Evolutionary conservation across 2,888 invertebrate species (phyloP), one percentile per base, ranked within the genome.

Genomic region (Pammene fasciana): DNA sequence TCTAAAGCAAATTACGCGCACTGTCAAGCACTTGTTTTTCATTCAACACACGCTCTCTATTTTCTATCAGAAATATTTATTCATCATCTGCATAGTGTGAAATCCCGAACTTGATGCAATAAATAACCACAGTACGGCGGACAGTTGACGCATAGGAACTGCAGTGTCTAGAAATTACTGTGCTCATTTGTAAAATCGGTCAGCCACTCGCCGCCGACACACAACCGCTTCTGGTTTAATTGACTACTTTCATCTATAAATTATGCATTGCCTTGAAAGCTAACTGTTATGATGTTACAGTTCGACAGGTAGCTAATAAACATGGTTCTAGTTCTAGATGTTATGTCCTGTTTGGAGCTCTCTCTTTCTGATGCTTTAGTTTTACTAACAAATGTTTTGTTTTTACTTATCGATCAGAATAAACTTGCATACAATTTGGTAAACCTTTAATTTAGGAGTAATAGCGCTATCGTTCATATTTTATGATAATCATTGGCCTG

Each of bases 211-310:
- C 54, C 54, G 11, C 64, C 52, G 64, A 65, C 68, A 59, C 57
- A 50, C 48, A 64, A 45, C 64, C 57, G 64, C 64, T 59, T 68
- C 64, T 65, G 45, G 57, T 59, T 68, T 68, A 64, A 68, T 65
- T 65, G 50, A 62, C 61, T 62, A 65, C 68, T 68, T 68, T 68
- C 68, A 59, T 68, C 68, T 68, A 68, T 68, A 68, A 68, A 68
- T 68, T 68, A 68, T 68, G 68, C 64, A 68, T 68, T n/a, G 57
- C 64, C 64, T 68, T 68, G 64, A 68, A 68, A 65, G 64, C 68
- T 68, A 64, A 52, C 57, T 45, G 54, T 64, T 68, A 64, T 65
- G 57, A 65, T 65, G 64, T 57, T 64, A 48, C 50, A 36, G 64
- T 68, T 11, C 36, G 52, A 54, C 64, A 38, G 52, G 43, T n/a